phyloP scores from a whole-genome alignment of 2,888 invertebrate genomes.

The Calameuta pallipes region DNA sequence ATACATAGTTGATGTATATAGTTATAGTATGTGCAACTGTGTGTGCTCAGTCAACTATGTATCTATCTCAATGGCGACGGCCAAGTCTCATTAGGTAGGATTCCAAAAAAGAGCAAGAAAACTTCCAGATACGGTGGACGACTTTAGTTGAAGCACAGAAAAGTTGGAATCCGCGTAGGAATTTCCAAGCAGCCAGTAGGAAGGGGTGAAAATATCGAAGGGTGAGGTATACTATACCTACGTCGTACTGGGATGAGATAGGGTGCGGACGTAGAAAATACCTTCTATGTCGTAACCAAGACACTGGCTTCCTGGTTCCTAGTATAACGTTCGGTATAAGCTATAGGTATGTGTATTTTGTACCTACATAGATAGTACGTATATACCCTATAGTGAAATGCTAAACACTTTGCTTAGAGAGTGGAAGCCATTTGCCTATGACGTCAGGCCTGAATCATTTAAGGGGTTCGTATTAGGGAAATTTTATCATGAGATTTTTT shows the following conservation, averaged over 20 bases:
- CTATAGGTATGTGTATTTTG: background rate
- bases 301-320: background rate
- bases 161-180: conserved; percentile 60
- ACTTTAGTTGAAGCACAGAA: conserved; percentile 55
- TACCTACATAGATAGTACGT: no score
- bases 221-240: background rate
- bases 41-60: background rate
- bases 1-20: background rate
- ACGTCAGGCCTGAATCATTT: background rate
- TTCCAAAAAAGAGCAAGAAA: conserved; percentile 35
- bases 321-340: background rate
- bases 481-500: background rate
- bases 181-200: conserved; percentile 30
- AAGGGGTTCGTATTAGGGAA: background rate
- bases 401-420: background rate
- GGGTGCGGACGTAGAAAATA: background rate
- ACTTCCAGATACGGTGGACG: conserved; percentile 28
- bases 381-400: no score
- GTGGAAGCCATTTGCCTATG: background rate
- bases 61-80: conserved; percentile 30
- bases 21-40: background rate
- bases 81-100: conserved; percentile 54
- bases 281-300: background rate
- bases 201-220: background rate
- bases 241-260: background rate